Conservation (phyloP, 2,888 invertebrate species). For the Elgonia sp. region DNA sequence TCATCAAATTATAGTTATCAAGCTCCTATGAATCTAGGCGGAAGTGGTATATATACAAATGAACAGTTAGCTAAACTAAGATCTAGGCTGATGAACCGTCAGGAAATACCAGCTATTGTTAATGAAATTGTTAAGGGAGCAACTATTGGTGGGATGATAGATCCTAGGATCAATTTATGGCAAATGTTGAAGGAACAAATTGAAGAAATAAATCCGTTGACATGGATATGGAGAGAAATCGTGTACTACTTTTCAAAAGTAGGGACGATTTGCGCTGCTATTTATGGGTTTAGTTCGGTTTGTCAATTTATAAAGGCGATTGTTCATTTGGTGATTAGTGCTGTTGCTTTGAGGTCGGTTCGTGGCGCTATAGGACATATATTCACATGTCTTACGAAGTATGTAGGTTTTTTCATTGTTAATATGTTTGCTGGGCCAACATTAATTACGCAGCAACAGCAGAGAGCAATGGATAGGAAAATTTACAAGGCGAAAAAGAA, state of each 20-base stretch:
- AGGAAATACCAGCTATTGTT: conserved; percentile 12
- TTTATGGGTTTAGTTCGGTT: conserved; percentile 28
- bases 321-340: conserved; percentile 26
- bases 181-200: background rate
- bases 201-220: background rate
- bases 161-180: background rate
- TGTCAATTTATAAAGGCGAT: conserved; percentile 45
- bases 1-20: conserved; percentile 16
- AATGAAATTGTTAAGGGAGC: conserved; percentile 6
- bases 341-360: conserved; percentile 32
- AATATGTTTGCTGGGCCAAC: conserved; percentile 28
- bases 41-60: conserved; percentile 9
- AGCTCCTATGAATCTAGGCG: background rate
- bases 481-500: no score
- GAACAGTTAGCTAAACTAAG: conserved; percentile 16
- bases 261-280: conserved; percentile 13
- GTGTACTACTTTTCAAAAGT: background rate
- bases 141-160: background rate
- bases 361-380: conserved; percentile 41
- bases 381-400: background rate
- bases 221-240: conserved; percentile 14
- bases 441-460: background rate
- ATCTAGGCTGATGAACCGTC: background rate
- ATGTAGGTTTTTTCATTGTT: background rate
- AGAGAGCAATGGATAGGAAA: no score